Evolutionary conservation across 2,888 invertebrate species (phyloP).

Genomic region (Tachystola acroxantha): DNA sequence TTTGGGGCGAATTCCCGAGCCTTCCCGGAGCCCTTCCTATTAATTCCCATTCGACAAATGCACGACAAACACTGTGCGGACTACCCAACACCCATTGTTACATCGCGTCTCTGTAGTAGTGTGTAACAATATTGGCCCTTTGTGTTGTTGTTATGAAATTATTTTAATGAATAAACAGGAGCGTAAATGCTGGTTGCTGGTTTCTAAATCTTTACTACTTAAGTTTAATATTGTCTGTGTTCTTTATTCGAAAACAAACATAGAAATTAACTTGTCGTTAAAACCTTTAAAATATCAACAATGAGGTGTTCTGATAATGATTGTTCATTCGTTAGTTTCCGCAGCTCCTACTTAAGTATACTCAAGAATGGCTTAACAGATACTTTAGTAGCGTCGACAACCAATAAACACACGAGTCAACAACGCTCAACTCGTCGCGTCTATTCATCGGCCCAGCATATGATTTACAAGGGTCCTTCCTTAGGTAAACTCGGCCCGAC

Average conservation of each 20-base stretch:
- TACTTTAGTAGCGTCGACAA: conserved; percentile 68
- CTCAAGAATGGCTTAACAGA: conserved; percentile 63
- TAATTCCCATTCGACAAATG: conserved; percentile 77
- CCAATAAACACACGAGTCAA: conserved; percentile 73
- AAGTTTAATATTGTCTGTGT: too few relatives aligned
- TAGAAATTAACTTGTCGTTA: background rate
- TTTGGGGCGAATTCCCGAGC: conserved; percentile 78
- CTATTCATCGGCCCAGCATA: conserved; percentile 68
- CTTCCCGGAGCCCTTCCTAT: conserved; percentile 74
- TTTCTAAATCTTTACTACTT: too few relatives aligned
- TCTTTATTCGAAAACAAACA: too few relatives aligned
- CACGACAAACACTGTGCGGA: conserved; percentile 75
- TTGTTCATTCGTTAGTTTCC: conserved; percentile 24
- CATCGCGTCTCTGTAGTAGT: conserved; percentile 59
- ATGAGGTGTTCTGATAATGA: conserved; percentile 7
- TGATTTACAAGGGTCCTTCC: conserved; percentile 77
- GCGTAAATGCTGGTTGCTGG: conserved; percentile 14
- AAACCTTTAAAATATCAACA: background rate
- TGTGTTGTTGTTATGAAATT: conserved; percentile 47
- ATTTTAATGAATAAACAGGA: conserved; percentile 43
- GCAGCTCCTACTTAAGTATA: conserved; percentile 45
- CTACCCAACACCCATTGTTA: conserved; percentile 56
- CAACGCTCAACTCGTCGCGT: conserved; percentile 60
- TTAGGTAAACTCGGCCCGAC: conserved; percentile 73
- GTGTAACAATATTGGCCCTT: conserved; percentile 61